A percentile compares a stretch with the other conserved stretches of the same genome.
These are phyloP conservation scores for Athrips mouffetella DNA, from an alignment of 2,888 invertebrate genomes.

Conservation along the genomic window DNA sequence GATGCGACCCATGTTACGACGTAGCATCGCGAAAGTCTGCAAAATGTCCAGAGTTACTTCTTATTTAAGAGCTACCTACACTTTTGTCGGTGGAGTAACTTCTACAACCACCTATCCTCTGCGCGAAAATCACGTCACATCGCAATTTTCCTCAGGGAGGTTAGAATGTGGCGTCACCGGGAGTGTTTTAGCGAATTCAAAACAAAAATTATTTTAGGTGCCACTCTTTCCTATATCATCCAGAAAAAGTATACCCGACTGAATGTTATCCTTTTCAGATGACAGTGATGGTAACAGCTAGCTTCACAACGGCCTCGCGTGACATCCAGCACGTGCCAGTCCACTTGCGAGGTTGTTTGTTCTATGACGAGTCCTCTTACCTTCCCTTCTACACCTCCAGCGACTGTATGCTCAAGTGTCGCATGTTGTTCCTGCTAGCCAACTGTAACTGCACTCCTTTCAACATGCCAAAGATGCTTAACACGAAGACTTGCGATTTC, in stretches of 20 bases:
- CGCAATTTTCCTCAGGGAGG: no score
- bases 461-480: constrained; percentile 65
- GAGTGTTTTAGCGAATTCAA: no score
- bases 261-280: constrained; percentile 39
- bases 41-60: no score
- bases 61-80: no score
- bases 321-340: constrained; percentile 65
- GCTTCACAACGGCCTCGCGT: constrained; percentile 63
- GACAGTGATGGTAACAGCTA: constrained; percentile 61
- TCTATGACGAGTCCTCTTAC: constrained; percentile 72
- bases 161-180: no score
- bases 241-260: background rate
- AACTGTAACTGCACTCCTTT: constrained; percentile 79
- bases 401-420: constrained; percentile 78
- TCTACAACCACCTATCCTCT: no score
- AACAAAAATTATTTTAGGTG: no score
- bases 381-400: constrained; percentile 75
- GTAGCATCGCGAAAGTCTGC: no score
- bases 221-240: no score
- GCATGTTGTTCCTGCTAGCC: constrained; percentile 68
- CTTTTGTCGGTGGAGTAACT: no score
- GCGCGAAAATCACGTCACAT: no score
- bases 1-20: no score
- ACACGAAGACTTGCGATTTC: constrained; percentile 67
- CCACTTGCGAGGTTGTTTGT: constrained; percentile 74